Evolutionary conservation across 2,888 invertebrate genomes (phyloP), one percentile per base, ranked within the genome.

Genomic region (Atrina japonica): DNA sequence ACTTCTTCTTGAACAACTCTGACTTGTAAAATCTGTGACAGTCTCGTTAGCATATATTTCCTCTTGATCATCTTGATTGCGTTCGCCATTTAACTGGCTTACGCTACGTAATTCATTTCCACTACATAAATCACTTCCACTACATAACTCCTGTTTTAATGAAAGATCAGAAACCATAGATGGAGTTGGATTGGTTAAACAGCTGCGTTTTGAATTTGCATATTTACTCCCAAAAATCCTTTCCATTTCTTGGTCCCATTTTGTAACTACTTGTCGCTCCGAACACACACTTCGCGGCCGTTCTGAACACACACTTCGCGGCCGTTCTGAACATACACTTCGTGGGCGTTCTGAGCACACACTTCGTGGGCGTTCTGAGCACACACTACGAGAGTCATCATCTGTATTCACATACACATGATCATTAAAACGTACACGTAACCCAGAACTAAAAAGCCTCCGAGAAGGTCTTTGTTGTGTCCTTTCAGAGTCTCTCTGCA

Each of bases 341-440:
- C 63, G 35, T 9, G 40, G 40, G n/a, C 58, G 49, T 25, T 77
- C 66, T 25, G 71, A 68, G 29, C 55, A 61, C 16, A 58, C 47
- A 53, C 53, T 70, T 21, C 63, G 35, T 9, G 40, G 40, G n/a
- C n/a, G n/a, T n/a, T n/a, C n/a, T n/a, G n/a, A n/a, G n/a, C n/a
- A n/a, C n/a, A n/a, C n/a, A n/a, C n/a, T n/a, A n/a, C n/a, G n/a
- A n/a, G n/a, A n/a, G 27, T 75, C 63, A 45, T 67, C 70, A 27
- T 52, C 35, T 45, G 60, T 52, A 29, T 66, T 58, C n/a, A 56
- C 27, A 1, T 78, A 76, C n/a, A 56, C 27, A 1, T 78, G 76
- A 61, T 80, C 82, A 25, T 80, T 70, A 65, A 77, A 80, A 60
- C 66, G 66, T 3, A 78, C 80, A 65, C 71, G 77, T 14, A 67